Evolutionary conservation across 64 coral and sea anemone genomes (phyloP), one percentile per base, ranked within the genome.

Genomic region (Orbicella faveolata): DNA sequence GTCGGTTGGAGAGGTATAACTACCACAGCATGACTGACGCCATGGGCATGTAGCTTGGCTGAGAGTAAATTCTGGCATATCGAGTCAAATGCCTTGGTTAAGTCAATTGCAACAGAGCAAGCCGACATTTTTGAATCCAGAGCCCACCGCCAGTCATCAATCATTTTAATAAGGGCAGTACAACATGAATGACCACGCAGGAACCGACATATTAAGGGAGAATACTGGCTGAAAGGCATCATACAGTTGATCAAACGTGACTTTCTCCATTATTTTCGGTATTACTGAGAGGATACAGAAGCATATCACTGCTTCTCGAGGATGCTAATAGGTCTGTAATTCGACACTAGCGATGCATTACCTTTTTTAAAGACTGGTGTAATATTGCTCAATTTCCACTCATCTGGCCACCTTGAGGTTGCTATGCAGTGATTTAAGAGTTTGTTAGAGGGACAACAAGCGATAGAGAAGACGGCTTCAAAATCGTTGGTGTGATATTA

Each of bases 161-260:
- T 84, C 30, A 84, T 37, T 87, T 92, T 92, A 20, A 91, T 17
- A n/a, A 93, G 34, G 13, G 86, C 91, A 16, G 85, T 88, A 25
- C 48, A 52, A 37, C 86, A 88, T 3, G 85, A 93, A 15, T 83
- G 79, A 1, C 87, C 87, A 35, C 79, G 69, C 17, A 93, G 57
- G 63, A 89, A 93, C n/a, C 87, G 86, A 93, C 77, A 75, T 88
- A 20, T 84, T 89, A 36, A 21, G 19, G 4, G 63, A 80, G 36
- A 88, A 88, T 3, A 88, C 33, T 15, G 84, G 84, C 69, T 36
- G 77, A 33, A 89, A 85, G 16, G 18, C 23, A 4, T 64, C 73
- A 36, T 94, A 94, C 2, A 94, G 25, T 78, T 94, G 87, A 14
- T 90, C 87, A 79, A 76, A 89, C 20, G 30, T 34, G 35, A 89